Evolutionary conservation across 2,888 invertebrate species (phyloP), one percentile per base, ranked within the genome.

Genomic region (Blastobasis lacticolella): DNA sequence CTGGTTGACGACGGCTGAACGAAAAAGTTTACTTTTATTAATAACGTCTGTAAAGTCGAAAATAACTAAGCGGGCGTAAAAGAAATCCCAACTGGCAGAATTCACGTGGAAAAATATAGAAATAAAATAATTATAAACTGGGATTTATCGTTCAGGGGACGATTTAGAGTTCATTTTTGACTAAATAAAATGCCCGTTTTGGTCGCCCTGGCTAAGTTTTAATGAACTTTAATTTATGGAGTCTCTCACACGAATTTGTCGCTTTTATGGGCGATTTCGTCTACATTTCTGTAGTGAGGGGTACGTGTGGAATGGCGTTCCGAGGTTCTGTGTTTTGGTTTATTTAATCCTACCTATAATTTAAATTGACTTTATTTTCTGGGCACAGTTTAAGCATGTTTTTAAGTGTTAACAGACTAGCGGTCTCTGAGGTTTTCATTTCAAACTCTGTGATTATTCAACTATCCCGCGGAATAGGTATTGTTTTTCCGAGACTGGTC

Each of bases 161-260:
- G 64, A 57, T 67, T 72, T 72, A 73, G 63, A 68, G 74, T 69
- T 61, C 69, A 74, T 69, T 75, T 80, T 75, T 60, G 72, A 57
- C 61, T 65, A 69, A 71, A 73, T 69, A 67, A 71, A 75, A 67
- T 60, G 56, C 55, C 55, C 42, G 42, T 49, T 61, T 69, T 66
- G 64, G 62, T 63, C 61, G 52, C 67, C 55, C 58, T 59, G 63
- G 60, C 66, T 64, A 73, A 80, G 73, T 78, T 79, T 81, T 82
- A 82, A 83, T 81, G 79, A 80, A 81, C 66, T 71, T 75, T 75
- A 79, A 82, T 81, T 81, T 81, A 82, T 80, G 71, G 68, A 72
- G 67, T 62, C 63, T 60, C 65, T 64, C 60, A 66, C 69, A 77
- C 74, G 70, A 77, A 81, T 81, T 80, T 79, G 83, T 81, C 80